These are phyloP conservation scores for Coendou prehensilis DNA, from an alignment of 2,797 vertebrate genomes.

Conservation along the genomic window DNA sequence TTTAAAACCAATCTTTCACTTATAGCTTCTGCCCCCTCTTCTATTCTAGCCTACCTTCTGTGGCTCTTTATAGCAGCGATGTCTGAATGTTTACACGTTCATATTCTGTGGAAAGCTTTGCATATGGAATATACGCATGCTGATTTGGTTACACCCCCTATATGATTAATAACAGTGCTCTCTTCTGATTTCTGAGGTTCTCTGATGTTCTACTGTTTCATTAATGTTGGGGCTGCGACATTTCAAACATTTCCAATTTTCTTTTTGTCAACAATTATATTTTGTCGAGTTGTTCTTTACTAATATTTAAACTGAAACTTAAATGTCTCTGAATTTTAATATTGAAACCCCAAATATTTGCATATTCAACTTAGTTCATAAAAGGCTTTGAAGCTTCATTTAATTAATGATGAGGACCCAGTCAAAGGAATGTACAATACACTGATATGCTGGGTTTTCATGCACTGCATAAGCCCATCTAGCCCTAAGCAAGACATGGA, in stretches of 20 bases:
- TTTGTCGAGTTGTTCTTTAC: background rate
- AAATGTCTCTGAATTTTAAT: constrained; percentile 8
- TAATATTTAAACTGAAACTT: background rate
- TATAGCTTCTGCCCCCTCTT: background rate
- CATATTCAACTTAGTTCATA: background rate
- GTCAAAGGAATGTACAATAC: background rate
- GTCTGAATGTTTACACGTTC: background rate
- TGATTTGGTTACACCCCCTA: background rate
- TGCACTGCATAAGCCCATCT: background rate
- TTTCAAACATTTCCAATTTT: constrained; percentile 13
- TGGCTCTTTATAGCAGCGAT: background rate
- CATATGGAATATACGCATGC: background rate
- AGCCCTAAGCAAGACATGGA: background rate
- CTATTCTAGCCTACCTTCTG: background rate
- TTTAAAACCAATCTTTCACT: constrained; percentile 19
- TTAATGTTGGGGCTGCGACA: background rate
- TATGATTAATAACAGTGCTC: background rate
- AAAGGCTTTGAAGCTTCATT: background rate
- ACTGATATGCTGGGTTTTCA: background rate
- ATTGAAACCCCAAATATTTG: background rate
- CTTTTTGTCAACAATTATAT: background rate
- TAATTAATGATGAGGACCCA: background rate
- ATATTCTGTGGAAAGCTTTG: background rate
- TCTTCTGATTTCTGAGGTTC: background rate
- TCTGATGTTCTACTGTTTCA: background rate